Base-by-base conservation (phyloP, 2,797 vertebrate genomes). In the Argya squamiceps region DNA sequence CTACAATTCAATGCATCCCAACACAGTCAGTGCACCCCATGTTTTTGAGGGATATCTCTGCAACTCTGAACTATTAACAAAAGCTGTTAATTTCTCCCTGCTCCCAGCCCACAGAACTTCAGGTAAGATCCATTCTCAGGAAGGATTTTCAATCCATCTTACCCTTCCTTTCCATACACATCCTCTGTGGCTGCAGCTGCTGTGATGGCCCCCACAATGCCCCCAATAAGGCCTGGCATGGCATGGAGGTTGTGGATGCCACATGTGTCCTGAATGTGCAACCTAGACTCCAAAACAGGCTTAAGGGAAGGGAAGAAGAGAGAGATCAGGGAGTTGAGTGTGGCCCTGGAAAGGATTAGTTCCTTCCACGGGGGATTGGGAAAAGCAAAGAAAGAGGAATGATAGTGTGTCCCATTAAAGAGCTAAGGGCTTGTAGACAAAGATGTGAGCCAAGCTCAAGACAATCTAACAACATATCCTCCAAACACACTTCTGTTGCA, bases 231-330 rank as follows among this genome's bases (percentile, higher is more conserved):
- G 23, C 99, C 99, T 0, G 99, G 99, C 77, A 99, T 76, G 12
- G 98, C 99, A 0, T 99, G 99, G 55, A 99, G 98, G 91, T 99
- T 99, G 97, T 99, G 99, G 89, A 99, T 83, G 26, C 99, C 99
- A 13, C 99, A 99, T 0, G 99, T 99, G 73, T 99, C 99, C 93
- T 99, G 99, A 84, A 99, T 98, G 53, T 98, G 98, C 27, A 99
- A 60, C 58, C 84, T 92, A 56, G 98, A 98, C 86, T 99, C 99
- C 95, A 99, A 81, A 94, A 99, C 98, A 5, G 99, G 99, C 99
- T 99, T 89, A 46, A 20, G 84, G 32, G 37, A 93, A 67, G 67
- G 39, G 43, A 77, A 6, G 30, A 20, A 67, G 39, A 87, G 39
- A 68, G 22, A 84, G 14, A 81, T 91, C 41, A 89, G 63, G 36